Evolutionary conservation across 2,888 invertebrate species (phyloP).

Genomic region (Himalopsyche japonica): DNA sequence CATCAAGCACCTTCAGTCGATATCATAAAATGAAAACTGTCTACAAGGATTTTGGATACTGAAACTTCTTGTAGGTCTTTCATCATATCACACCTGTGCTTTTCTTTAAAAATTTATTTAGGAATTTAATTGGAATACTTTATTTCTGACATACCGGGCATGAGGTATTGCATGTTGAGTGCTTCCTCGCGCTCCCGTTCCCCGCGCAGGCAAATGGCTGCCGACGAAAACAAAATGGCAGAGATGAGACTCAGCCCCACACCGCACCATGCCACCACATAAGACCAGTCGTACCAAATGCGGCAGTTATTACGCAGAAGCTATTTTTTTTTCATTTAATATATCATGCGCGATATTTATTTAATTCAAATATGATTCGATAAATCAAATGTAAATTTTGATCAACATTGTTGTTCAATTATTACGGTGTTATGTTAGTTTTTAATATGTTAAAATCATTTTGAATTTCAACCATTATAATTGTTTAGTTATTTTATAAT

Average conservation of each 20-base stretch:
- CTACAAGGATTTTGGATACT: no score
- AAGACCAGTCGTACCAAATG: conserved; percentile 94
- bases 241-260: conserved; percentile 89
- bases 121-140: neutral
- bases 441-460: neutral
- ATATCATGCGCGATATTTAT: conserved; percentile 3
- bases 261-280: conserved; percentile 96
- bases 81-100: no score
- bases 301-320: conserved; percentile 83
- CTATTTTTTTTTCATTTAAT: conserved; percentile 56
- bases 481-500: neutral
- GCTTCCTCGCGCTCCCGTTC: conserved; percentile 94
- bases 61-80: no score
- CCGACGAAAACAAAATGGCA: conserved; percentile 90
- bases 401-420: neutral
- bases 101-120: no score
- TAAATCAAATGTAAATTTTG: neutral
- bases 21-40: no score
- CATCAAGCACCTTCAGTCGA: no score
- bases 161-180: conserved; percentile 96
- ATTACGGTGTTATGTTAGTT: neutral
- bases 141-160: conserved; percentile 75
- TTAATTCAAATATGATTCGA: neutral
- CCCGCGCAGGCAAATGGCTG: conserved; percentile 91
- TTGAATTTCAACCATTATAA: neutral